Evolutionary conservation across 2,113 vertebrate genomes (phyloP).

Genomic region (Potamarius usumacintae): DNA sequence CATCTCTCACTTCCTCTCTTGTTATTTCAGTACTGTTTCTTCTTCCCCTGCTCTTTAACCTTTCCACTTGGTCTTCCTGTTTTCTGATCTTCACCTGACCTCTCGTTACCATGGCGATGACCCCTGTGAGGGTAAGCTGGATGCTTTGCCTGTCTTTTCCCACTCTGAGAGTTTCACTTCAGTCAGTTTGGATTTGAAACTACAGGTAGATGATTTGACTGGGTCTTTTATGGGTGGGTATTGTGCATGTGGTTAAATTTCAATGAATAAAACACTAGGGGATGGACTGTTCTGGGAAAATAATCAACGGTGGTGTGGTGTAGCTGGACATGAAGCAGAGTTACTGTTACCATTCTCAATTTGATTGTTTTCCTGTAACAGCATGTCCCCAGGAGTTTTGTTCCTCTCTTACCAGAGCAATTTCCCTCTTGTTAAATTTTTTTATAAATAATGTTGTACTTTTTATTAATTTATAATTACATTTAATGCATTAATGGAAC

Average conservation of each 20-base stretch:
- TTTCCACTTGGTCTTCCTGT: constrained; percentile 62
- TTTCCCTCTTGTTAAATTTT: no score
- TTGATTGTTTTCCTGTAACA: no score
- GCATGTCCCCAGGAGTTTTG: no score
- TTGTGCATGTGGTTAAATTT: neutral
- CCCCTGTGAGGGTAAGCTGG: constrained; percentile 65
- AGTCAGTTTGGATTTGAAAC: neutral
- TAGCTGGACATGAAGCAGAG: neutral
- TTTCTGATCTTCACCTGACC: constrained; percentile 66
- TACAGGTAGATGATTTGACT: neutral
- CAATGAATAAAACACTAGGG: neutral
- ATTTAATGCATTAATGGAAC: neutral
- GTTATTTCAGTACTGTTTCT: constrained; percentile 36
- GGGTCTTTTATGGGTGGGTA: neutral
- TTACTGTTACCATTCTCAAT: no score
- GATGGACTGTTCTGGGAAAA: neutral
- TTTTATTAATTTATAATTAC: neutral
- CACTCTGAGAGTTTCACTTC: neutral
- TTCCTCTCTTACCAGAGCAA: no score
- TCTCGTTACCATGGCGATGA: constrained; percentile 63
- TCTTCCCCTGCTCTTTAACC: constrained; percentile 53
- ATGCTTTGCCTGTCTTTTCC: constrained; percentile 1
- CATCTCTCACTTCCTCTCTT: constrained; percentile 42
- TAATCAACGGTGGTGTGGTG: neutral
- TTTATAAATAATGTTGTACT: neutral